These are phyloP conservation scores for Agriotes lineatus DNA, from an alignment of 2,888 invertebrate genomes.

Conservation along the genomic window DNA sequence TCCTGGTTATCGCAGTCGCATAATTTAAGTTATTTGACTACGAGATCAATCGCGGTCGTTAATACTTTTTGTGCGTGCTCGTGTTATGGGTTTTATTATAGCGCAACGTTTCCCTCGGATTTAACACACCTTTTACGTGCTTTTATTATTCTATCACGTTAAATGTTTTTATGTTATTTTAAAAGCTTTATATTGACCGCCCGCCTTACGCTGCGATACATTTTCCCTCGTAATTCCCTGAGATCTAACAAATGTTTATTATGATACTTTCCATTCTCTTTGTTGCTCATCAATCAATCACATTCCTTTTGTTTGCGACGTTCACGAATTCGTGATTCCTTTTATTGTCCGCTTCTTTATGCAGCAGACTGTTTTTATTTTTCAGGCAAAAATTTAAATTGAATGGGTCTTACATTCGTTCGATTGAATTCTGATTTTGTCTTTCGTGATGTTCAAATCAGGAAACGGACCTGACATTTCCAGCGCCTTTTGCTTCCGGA, in stretches of 20 bases:
- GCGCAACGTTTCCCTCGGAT: slow-evolving; percentile 24
- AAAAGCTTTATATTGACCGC: slow-evolving; percentile 14
- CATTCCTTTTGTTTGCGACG: slow-evolving; percentile 5
- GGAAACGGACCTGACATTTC: too few species aligned
- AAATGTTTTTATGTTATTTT: slow-evolving; percentile 21
- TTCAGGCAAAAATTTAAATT: background rate
- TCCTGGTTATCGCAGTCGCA: too few species aligned
- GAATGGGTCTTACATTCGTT: background rate
- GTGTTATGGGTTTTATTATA: slow-evolving; percentile 11
- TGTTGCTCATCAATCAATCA: slow-evolving; percentile 4
- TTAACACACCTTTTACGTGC: slow-evolving; percentile 28
- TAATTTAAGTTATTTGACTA: too few species aligned
- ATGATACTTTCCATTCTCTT: slow-evolving; percentile 12
- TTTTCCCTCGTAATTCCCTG: background rate
- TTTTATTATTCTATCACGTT: slow-evolving; percentile 21
- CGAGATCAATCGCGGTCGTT: slow-evolving; percentile 19
- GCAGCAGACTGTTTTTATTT: background rate
- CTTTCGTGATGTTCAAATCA: too few species aligned
- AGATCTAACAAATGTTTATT: slow-evolving; percentile 9
- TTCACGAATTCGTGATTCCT: slow-evolving; percentile 6
- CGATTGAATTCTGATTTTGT: slow-evolving; percentile 1
- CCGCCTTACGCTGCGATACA: background rate
- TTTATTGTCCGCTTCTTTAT: background rate
- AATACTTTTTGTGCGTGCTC: slow-evolving; percentile 31
- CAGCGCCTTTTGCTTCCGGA: too few species aligned